Evolutionary conservation across 1,140 invertebrate species (phyloP).

Genomic region (Whitmania pigra): DNA sequence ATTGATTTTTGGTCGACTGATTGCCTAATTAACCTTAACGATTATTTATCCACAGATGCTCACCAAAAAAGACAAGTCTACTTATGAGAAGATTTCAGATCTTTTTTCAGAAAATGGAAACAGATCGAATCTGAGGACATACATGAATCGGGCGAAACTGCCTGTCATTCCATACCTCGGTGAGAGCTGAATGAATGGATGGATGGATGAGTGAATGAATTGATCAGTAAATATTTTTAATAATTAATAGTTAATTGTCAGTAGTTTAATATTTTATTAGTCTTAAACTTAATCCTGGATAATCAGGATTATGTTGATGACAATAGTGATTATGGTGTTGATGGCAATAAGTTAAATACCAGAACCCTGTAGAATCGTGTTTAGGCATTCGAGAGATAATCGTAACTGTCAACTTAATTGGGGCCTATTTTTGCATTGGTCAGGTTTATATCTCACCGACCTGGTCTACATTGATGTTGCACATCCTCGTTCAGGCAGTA

Average conservation of each 20-base stretch:
- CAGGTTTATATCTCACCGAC: conserved; percentile 78
- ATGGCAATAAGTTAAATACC: no score
- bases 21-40: no score
- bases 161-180: conserved; percentile 87
- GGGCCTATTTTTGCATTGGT: not conserved
- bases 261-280: no score
- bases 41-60: conserved; percentile 50
- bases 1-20: no score
- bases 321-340: not conserved
- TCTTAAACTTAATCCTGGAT: no score
- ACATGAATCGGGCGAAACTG: conserved; percentile 62
- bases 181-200: conserved; percentile 39
- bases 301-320: not conserved
- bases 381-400: no score
- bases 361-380: no score
- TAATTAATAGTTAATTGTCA: no score
- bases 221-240: no score
- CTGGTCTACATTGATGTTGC: conserved; percentile 86
- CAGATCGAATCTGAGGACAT: conserved; percentile 68
- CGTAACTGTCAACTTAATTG: no score
- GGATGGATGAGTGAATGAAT: no score
- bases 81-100: conserved; percentile 72
- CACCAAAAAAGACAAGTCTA: conserved; percentile 70
- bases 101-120: conserved; percentile 80
- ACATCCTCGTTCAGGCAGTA: conserved; percentile 59